Conservation (phyloP, 2,113 vertebrate species). For the Argyrosomus japonicus region DNA sequence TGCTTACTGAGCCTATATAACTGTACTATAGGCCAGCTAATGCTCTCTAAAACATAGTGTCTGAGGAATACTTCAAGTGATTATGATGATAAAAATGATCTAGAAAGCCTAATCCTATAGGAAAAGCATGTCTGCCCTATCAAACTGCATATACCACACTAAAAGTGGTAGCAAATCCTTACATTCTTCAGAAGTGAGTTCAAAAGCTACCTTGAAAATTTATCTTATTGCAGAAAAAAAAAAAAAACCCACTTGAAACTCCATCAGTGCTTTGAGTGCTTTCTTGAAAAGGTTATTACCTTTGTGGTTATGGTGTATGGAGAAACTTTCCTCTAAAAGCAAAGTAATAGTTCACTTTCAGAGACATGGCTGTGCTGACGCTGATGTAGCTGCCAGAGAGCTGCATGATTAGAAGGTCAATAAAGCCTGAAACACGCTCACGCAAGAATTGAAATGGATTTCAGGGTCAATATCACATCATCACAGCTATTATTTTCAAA, state of each 20-base stretch:
- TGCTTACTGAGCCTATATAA: background rate
- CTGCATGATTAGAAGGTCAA: constrained; percentile 62
- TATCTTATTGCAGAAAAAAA: background rate
- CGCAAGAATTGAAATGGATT: constrained; percentile 73
- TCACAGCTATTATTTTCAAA: constrained; percentile 62
- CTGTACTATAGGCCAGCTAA: background rate
- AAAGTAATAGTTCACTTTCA: constrained; percentile 44
- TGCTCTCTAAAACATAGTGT: constrained; percentile 20
- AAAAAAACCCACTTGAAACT: constrained; percentile 34
- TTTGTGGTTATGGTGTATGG: constrained; percentile 42
- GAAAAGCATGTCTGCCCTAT: constrained; percentile 4
- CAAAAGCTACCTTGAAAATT: constrained; percentile 20
- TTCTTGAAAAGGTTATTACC: constrained; percentile 61
- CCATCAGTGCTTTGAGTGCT: constrained; percentile 31
- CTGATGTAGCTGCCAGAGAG: constrained; percentile 46
- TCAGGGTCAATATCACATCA: constrained; percentile 73
- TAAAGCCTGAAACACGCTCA: constrained; percentile 61
- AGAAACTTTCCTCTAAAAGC: constrained; percentile 41
- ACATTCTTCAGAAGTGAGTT: constrained; percentile 26
- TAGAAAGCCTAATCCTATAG: background rate
- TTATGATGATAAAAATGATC: constrained; percentile 22
- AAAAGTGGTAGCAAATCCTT: background rate
- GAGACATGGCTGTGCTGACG: constrained; percentile 38
- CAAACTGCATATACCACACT: constrained; percentile 14
- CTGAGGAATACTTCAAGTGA: constrained; percentile 22